phyloP scores from a whole-genome alignment of 2,797 vertebrate genomes.

The Coregonus ussuriensis region DNA sequence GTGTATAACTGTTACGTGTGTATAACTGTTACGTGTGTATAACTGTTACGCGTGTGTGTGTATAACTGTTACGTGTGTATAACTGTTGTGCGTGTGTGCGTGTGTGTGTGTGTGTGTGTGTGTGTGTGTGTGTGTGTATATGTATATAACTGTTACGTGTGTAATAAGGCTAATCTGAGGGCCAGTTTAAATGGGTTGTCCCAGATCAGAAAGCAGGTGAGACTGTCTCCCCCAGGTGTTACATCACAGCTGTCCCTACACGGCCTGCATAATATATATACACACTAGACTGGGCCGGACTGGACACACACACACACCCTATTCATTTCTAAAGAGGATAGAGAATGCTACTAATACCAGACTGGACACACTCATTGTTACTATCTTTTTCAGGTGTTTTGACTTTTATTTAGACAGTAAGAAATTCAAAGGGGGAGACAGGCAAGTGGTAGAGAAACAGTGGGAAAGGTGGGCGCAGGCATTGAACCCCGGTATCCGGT shows the following conservation, averaged over 20 bases:
- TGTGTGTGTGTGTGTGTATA: too few relatives aligned
- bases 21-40: neutral
- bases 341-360: neutral
- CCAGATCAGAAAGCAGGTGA: conserved; percentile 72
- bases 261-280: neutral
- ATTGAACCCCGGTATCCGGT: too few relatives aligned
- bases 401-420: too few relatives aligned
- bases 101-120: too few relatives aligned
- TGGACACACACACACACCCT: too few relatives aligned
- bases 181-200: conserved; percentile 62
- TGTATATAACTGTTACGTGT: conserved; percentile 25
- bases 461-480: too few relatives aligned
- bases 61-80: neutral
- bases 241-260: conserved; percentile 49
- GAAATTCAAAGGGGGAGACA: too few relatives aligned
- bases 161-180: conserved; percentile 56
- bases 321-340: too few relatives aligned
- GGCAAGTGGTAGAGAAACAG: too few relatives aligned
- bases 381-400: too few relatives aligned
- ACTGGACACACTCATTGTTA: neutral
- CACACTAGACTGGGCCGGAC: too few relatives aligned
- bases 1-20: neutral
- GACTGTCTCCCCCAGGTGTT: conserved; percentile 65
- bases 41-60: neutral
- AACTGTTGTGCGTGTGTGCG: neutral